A percentile compares a stretch with the other conserved stretches of the same genome.
Evolutionary conservation across 2,888 invertebrate genomes (phyloP).

Genomic region (Saturnia pavonia): DNA sequence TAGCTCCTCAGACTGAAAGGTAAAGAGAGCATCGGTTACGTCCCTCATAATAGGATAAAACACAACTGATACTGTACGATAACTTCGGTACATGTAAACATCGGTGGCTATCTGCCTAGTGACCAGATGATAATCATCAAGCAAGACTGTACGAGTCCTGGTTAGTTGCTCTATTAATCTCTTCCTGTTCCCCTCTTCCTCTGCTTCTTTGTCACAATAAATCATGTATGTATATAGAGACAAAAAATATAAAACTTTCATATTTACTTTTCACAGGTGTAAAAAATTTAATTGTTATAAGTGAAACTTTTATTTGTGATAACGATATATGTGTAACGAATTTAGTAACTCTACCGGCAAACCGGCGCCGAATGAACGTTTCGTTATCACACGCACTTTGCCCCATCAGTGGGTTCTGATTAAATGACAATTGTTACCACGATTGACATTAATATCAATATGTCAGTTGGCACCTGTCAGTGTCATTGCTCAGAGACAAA

Average conservation of each 20-base stretch:
- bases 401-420: not conserved
- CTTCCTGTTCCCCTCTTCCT: constrained; percentile 64
- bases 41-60: constrained; percentile 69
- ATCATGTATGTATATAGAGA: constrained; percentile 61
- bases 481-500: too few relatives aligned
- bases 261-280: constrained; percentile 34
- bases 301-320: not conserved
- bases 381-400: not conserved
- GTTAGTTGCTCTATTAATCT: constrained; percentile 68
- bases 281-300: not conserved
- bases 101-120: constrained; percentile 72
- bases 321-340: not conserved
- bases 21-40: constrained; percentile 70
- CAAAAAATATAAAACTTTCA: constrained; percentile 62
- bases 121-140: constrained; percentile 70
- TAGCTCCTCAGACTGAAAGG: constrained; percentile 75
- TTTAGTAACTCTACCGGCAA: not conserved
- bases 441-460: too few relatives aligned
- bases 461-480: too few relatives aligned
- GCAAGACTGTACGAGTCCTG: constrained; percentile 64
- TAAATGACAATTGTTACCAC: too few relatives aligned
- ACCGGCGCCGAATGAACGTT: not conserved
- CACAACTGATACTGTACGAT: constrained; percentile 73
- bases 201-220: constrained; percentile 60
- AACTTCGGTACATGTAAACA: constrained; percentile 74